Evolutionary conservation across 1,140 invertebrate genomes (phyloP).

Genomic region (Conus betulinus): DNA sequence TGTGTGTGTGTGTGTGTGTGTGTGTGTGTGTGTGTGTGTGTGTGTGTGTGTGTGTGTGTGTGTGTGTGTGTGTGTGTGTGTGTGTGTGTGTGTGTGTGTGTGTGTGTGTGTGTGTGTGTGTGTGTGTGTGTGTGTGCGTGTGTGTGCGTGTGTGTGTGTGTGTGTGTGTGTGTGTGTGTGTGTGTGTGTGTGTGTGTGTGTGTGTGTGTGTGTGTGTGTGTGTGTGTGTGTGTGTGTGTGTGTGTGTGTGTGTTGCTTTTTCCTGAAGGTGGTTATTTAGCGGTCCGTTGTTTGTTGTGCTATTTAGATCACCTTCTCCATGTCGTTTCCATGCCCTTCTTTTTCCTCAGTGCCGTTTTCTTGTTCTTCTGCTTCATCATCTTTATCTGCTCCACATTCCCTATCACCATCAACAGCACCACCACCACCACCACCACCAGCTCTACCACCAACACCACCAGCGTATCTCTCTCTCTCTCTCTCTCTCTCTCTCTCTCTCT

Average conservation of each 20-base stretch:
- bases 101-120: neutral
- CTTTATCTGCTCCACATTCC: too few relatives aligned
- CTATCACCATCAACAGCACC: too few relatives aligned
- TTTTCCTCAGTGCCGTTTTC: too few relatives aligned
- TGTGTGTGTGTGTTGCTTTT: neutral
- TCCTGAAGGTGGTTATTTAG: too few relatives aligned
- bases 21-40: neutral
- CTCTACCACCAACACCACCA: too few relatives aligned
- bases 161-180: constrained; percentile 2
- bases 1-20: constrained; percentile 6
- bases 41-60: neutral
- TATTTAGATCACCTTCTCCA: too few relatives aligned
- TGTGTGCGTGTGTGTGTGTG: neutral
- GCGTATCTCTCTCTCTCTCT: too few relatives aligned
- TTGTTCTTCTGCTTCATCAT: too few relatives aligned
- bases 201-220: neutral
- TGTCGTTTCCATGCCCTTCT: too few relatives aligned
- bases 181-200: neutral
- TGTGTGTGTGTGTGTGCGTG: neutral
- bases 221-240: neutral
- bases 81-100: neutral
- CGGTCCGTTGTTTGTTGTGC: too few relatives aligned
- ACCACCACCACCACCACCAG: too few relatives aligned
- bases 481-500: too few relatives aligned
- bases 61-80: constrained; percentile 2